Evolutionary conservation across 2,888 invertebrate genomes (phyloP).

Genomic region (Syritta pipiens): DNA sequence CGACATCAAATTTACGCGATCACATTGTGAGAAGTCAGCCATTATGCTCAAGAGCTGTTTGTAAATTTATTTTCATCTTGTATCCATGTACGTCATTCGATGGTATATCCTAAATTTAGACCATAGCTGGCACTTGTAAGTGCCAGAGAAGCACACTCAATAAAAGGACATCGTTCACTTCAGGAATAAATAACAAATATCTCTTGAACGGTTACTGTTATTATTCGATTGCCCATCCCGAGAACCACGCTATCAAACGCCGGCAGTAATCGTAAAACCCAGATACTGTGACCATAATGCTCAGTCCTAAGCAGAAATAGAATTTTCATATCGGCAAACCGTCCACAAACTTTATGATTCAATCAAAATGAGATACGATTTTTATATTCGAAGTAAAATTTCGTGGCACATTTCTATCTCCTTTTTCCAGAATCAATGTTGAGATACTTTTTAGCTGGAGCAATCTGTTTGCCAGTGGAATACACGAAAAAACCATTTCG

Average conservation of each 20-base stretch:
- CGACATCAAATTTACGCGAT: constrained; percentile 10
- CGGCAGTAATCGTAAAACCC: neutral
- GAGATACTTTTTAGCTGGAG: neutral
- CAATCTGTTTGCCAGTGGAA: constrained; percentile 2
- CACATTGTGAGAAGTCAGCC: too few relatives aligned
- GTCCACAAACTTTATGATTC: constrained; percentile 10
- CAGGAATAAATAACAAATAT: too few relatives aligned
- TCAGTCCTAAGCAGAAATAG: neutral
- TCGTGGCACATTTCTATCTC: constrained; percentile 1
- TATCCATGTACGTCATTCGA: neutral
- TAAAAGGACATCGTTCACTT: too few relatives aligned
- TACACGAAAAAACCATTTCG: constrained; percentile 29
- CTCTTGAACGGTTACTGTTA: neutral
- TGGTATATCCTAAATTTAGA: neutral
- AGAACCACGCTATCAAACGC: neutral
- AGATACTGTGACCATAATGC: constrained; percentile 15
- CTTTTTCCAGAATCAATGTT: neutral
- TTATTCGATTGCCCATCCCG: neutral
- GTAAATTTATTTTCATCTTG: constrained; percentile 14
- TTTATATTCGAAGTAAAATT: constrained; percentile 5
- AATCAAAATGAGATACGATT: constrained; percentile 16
- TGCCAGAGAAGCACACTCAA: too few relatives aligned
- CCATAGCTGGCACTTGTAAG: too few relatives aligned
- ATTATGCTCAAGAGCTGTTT: neutral
- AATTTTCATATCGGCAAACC: constrained; percentile 2